Evolutionary conservation across 2,797 vertebrate genomes (phyloP), one percentile per base, ranked within the genome.

Genomic region (Centroberyx gerrardi): DNA sequence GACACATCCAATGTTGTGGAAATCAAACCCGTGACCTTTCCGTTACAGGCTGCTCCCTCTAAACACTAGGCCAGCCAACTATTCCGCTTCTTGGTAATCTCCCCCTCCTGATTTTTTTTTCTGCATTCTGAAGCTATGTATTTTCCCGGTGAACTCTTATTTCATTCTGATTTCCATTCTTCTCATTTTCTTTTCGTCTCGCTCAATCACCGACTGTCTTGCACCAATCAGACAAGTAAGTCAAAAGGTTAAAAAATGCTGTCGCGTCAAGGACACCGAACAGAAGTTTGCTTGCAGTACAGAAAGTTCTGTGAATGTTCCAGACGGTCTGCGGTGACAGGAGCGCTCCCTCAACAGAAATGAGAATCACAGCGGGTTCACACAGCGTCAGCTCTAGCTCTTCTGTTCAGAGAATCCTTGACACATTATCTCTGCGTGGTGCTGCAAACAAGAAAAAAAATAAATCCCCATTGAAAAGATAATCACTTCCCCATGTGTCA

Each of bases 281-380:
- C 28, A 49, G 51, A 64, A 60, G 62, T 81, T 74, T 12, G 14
- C 31, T 62, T 72, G 68, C 70, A 53, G 62, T 18, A 6, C 61
- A 66, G 76, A 42, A 14, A 42, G 49, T 69, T 82, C 58, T 31
- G 78, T 62, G 58, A 76, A 74, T 66, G 72, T 82, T 71, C 28
- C 52, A 62, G 69, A 59, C 36, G 3, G 51, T 76, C 54, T 42
- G 51, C 61, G 66, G 68, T 40, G 72, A 75, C 75, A 78, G 46
- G 10, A 62, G 72, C 55, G 0, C 54, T 72, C 75, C 75, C 65
- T 78, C 65, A 48, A 44, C 60, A 88, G 76, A 83, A 87, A 88
- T 74, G 76, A 82, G 83, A 86, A 73, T 76, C 81, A 1, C 82
- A 78, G 78, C 73, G 73, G 88, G 86, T 86, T 87, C 83, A 86